Evolutionary conservation across 2,888 invertebrate species (phyloP).

Genomic region (Aphidius colemani): DNA sequence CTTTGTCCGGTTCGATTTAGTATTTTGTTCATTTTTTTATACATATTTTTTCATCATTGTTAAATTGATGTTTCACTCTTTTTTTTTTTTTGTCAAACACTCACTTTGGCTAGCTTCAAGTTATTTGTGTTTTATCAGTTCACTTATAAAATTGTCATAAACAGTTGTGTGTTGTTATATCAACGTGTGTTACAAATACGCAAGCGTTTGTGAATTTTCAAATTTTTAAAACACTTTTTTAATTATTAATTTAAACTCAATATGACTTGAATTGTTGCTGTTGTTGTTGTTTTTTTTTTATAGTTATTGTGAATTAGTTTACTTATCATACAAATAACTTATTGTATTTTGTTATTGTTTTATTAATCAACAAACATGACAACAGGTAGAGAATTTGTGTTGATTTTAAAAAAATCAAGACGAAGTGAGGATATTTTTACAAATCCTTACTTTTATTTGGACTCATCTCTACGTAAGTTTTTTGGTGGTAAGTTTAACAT

Average conservation of each 20-base stretch:
- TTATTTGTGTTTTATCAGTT: too few relatives aligned
- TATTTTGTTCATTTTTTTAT: conserved; percentile 9
- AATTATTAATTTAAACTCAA: too few relatives aligned
- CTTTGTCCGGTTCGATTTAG: conserved; percentile 43
- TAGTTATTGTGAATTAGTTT: conserved; percentile 12
- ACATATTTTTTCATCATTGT: too few relatives aligned
- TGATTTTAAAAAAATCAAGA: conserved; percentile 42
- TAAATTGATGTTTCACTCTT: neutral
- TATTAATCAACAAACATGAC: conserved; percentile 29
- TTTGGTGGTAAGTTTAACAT: conserved; percentile 43
- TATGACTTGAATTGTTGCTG: neutral
- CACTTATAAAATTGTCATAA: neutral
- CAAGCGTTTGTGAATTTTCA: conserved; percentile 12
- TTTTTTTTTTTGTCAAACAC: neutral
- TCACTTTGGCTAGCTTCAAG: too few relatives aligned
- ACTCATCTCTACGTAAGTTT: conserved; percentile 41
- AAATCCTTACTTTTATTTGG: conserved; percentile 38
- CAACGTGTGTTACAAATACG: conserved; percentile 15
- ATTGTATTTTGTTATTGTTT: neutral
- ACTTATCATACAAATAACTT: neutral
- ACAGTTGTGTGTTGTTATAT: conserved; percentile 3
- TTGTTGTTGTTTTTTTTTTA: conserved; percentile 12
- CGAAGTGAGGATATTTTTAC: conserved; percentile 41
- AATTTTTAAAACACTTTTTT: too few relatives aligned
- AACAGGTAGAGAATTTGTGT: conserved; percentile 36